phyloP scores from a whole-genome alignment of 2,888 invertebrate genomes.

The Herminia tarsipennalis region DNA sequence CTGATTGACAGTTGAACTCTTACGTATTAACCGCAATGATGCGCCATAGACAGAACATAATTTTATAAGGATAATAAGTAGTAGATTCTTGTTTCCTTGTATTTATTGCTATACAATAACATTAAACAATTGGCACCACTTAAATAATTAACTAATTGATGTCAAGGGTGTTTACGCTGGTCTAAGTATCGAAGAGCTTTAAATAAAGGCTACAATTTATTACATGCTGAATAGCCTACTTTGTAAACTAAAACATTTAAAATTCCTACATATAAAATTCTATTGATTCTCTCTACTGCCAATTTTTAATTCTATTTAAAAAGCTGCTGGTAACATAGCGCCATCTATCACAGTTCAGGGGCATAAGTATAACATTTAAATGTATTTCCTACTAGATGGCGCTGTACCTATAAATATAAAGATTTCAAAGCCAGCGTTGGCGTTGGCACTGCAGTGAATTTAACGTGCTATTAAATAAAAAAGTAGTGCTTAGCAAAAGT shows the following conservation, averaged over 20 bases:
- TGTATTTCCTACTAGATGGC: slow-evolving; percentile 48
- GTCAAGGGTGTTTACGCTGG: too few relatives aligned
- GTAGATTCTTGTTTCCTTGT: neutral
- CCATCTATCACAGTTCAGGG: slow-evolving; percentile 49
- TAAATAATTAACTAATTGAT: too few relatives aligned
- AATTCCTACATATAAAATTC: too few relatives aligned
- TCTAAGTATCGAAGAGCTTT: too few relatives aligned
- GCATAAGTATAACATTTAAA: neutral
- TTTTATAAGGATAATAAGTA: neutral
- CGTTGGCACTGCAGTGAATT: slow-evolving; percentile 4
- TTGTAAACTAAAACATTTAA: too few relatives aligned
- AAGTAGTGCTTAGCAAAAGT: slow-evolving; percentile 40
- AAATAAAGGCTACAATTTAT: too few relatives aligned
- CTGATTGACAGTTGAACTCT: too few relatives aligned
- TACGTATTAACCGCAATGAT: slow-evolving; percentile 7
- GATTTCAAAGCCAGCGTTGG: neutral
- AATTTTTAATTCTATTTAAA: slow-evolving; percentile 1
- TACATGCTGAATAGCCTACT: too few relatives aligned
- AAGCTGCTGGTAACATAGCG: slow-evolving; percentile 28
- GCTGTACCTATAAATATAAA: slow-evolving; percentile 16
- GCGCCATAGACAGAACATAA: neutral
- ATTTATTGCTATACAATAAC: neutral
- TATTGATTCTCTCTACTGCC: neutral
- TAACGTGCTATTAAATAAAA: slow-evolving; percentile 18
- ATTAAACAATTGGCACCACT: too few relatives aligned